Evolutionary conservation across 2,888 invertebrate genomes (phyloP).

Genomic region (Dryadula phaetusa): DNA sequence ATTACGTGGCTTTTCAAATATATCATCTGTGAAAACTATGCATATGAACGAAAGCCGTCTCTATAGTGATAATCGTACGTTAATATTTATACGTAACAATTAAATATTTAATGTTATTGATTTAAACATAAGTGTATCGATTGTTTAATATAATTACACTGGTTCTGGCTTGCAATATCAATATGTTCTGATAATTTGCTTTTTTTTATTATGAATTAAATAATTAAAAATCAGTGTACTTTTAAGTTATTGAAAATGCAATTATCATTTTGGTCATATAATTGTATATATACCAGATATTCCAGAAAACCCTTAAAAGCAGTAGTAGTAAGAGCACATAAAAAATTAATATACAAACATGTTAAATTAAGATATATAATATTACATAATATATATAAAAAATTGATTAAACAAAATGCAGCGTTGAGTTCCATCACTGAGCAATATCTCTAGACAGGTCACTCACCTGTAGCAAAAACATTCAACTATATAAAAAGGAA

Average conservation of each 20-base stretch:
- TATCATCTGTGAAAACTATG: not conserved
- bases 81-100: not conserved
- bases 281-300: too few relatives aligned
- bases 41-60: not conserved
- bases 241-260: not conserved
- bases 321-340: too few relatives aligned
- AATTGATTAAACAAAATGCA: not conserved
- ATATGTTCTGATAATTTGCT: not conserved
- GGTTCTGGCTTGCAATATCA: not conserved
- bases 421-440: not conserved
- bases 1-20: too few relatives aligned
- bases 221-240: not conserved
- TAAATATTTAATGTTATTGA: constrained; percentile 9
- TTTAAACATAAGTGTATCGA: not conserved
- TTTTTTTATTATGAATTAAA: not conserved
- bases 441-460: too few relatives aligned
- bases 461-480: too few relatives aligned
- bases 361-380: not conserved
- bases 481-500: not conserved
- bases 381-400: too few relatives aligned
- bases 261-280: too few relatives aligned
- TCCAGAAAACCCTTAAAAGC: too few relatives aligned
- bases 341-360: too few relatives aligned
- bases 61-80: not conserved
- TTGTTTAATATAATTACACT: not conserved